These are phyloP conservation scores for Turritopsis dohrnii DNA, from an alignment of 30 jellyfish, hydroid and myxozoan genomes.

Conservation along the genomic window DNA sequence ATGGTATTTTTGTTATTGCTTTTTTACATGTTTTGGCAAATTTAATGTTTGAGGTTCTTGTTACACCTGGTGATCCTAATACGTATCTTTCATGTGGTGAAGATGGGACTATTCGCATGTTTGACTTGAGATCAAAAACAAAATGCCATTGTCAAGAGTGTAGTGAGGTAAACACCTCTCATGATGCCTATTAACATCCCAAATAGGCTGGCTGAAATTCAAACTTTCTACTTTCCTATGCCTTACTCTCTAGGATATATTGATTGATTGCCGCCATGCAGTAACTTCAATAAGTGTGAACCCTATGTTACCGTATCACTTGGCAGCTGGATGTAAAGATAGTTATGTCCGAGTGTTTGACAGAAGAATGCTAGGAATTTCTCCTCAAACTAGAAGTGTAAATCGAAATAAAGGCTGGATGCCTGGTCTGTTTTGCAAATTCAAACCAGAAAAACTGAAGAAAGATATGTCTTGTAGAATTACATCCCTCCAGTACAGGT, in stretches of 20 bases:
- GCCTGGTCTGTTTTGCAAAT: constrained; percentile 39
- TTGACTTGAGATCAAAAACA: constrained; percentile 64
- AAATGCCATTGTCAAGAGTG: constrained; percentile 73
- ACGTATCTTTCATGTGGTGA: constrained; percentile 82
- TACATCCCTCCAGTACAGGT: constrained; percentile 83
- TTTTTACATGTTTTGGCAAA: neutral
- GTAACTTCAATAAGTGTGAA: constrained; percentile 56
- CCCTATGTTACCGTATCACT: constrained; percentile 58
- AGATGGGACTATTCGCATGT: constrained; percentile 84
- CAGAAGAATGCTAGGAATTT: constrained; percentile 48
- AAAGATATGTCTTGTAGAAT: constrained; percentile 46
- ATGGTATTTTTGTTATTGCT: too few species aligned
- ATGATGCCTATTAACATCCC: too few species aligned
- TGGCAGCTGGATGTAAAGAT: constrained; percentile 84
- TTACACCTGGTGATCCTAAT: constrained; percentile 72
- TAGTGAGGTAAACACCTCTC: constrained; percentile 51
- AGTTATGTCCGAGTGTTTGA: constrained; percentile 66
- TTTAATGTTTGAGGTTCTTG: constrained; percentile 40
- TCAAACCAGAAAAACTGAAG: constrained; percentile 58
- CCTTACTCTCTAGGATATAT: constrained; percentile 45
- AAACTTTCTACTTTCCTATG: too few species aligned
- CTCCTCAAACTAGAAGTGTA: constrained; percentile 26
- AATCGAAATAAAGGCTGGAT: constrained; percentile 10
- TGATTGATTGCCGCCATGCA: constrained; percentile 52
- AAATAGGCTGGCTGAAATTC: too few species aligned